Evolutionary conservation across 1,140 invertebrate species (phyloP).

Genomic region (Drosophila watanabei): DNA sequence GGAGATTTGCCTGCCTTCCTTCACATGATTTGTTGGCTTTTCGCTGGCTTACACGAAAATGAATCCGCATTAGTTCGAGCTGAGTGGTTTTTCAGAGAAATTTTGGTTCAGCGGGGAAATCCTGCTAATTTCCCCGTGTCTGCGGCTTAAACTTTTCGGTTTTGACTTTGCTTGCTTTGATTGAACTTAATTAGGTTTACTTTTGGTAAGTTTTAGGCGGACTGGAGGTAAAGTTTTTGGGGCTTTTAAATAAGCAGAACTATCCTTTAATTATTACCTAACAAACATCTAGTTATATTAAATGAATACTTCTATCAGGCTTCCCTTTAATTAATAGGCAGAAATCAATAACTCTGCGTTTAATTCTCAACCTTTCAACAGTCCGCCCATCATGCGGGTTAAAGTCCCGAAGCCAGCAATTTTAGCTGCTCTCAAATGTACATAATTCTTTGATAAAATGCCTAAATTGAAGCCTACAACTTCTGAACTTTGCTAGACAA

Average conservation of each 20-base stretch:
- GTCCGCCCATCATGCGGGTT: neutral
- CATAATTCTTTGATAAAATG: constrained; percentile 43
- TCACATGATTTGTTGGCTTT: constrained; percentile 34
- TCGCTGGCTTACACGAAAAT: constrained; percentile 73
- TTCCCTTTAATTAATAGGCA: neutral
- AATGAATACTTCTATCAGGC: neutral
- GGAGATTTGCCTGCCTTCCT: constrained; percentile 13
- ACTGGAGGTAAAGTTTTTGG: neutral
- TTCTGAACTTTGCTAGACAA: neutral
- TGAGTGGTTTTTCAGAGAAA: constrained; percentile 47
- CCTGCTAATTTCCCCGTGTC: constrained; percentile 67
- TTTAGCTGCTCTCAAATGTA: constrained; percentile 30
- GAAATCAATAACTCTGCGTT: constrained; percentile 28
- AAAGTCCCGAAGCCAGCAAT: constrained; percentile 20
- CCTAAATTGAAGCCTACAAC: constrained; percentile 29
- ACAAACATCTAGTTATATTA: neutral
- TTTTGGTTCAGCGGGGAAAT: constrained; percentile 44
- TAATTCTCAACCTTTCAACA: constrained; percentile 33
- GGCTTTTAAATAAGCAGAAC: neutral
- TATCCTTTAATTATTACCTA: neutral
- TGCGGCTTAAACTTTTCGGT: constrained; percentile 43
- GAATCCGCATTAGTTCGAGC: constrained; percentile 70
- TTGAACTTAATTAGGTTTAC: constrained; percentile 64
- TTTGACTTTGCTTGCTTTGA: constrained; percentile 38
- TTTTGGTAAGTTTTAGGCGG: neutral